Percentiles rank a stretch among this genome's conserved stretches.
phyloP scores from a whole-genome alignment of 2,888 invertebrate species.

The Marronus borbonicus region DNA sequence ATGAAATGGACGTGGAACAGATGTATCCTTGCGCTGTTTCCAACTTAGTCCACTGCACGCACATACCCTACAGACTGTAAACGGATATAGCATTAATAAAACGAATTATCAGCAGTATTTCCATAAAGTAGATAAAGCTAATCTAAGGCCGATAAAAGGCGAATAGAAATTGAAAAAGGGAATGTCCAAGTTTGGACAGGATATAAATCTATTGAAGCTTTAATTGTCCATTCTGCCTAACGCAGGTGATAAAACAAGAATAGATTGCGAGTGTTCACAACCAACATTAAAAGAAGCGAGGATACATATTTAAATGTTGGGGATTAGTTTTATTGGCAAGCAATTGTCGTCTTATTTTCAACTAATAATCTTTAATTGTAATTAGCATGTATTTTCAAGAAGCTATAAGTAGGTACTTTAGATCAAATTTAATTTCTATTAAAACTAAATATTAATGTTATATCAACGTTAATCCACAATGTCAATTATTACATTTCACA shows the following conservation, averaged over 20 bases:
- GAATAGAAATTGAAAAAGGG: conserved; percentile 4
- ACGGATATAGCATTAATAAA: conserved; percentile 31
- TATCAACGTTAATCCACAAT: too few relatives aligned
- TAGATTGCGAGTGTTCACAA: background rate
- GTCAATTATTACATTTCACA: too few relatives aligned
- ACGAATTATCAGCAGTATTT: conserved; percentile 6
- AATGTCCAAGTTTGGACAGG: background rate
- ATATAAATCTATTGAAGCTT: conserved; percentile 22
- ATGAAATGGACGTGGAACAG: conserved; percentile 25
- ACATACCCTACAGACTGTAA: background rate
- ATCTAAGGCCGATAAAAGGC: conserved; percentile 20
- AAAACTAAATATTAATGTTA: too few relatives aligned
- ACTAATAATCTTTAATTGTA: too few relatives aligned
- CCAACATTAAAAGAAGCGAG: too few relatives aligned
- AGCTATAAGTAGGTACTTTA: too few relatives aligned
- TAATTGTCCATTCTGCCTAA: background rate
- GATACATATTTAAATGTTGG: too few relatives aligned
- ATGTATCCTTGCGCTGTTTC: conserved; percentile 15
- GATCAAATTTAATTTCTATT: too few relatives aligned
- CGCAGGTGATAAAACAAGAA: conserved; percentile 9
- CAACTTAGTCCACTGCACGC: background rate
- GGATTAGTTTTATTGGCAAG: too few relatives aligned
- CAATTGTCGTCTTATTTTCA: too few relatives aligned
- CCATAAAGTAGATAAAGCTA: conserved; percentile 32
- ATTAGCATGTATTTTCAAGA: too few relatives aligned